Percentiles rank a stretch among this genome's conserved stretches.
Conservation (phyloP, 2,113 vertebrate species). For the Ranitomeya variabilis region DNA sequence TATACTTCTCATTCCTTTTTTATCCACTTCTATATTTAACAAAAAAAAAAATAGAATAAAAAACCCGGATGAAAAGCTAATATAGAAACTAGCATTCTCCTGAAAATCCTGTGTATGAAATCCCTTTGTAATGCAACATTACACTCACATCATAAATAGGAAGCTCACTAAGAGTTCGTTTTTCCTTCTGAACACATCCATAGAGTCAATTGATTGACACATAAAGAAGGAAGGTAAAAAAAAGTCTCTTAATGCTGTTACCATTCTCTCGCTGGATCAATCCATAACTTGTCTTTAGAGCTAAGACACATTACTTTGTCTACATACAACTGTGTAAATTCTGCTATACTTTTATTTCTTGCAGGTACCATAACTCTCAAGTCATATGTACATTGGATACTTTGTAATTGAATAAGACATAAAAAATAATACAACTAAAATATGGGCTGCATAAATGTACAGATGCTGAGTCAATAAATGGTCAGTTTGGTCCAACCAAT, state of each 20-base stretch:
- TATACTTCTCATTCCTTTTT: too few species aligned
- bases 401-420: neutral
- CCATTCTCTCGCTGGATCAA: slow-evolving; percentile 58
- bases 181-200: slow-evolving; percentile 22
- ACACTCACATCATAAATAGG: neutral
- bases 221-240: slow-evolving; percentile 42
- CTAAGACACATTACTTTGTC: slow-evolving; percentile 17
- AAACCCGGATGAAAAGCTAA: too few species aligned
- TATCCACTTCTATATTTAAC: too few species aligned
- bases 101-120: too few species aligned
- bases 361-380: slow-evolving; percentile 1
- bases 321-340: slow-evolving; percentile 3
- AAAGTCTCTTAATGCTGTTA: neutral
- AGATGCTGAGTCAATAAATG: too few species aligned
- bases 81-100: too few species aligned
- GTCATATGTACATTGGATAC: neutral
- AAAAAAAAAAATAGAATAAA: too few species aligned
- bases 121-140: slow-evolving; percentile 15
- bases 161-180: slow-evolving; percentile 35
- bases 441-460: too few species aligned
- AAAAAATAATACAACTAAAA: neutral
- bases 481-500: neutral
- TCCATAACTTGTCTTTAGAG: slow-evolving; percentile 29
- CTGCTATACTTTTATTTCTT: slow-evolving; percentile 7
- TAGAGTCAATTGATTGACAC: neutral